Evolutionary conservation across 2,113 vertebrate genomes (phyloP), one percentile per base, ranked within the genome.

Genomic region (Bufo gargarizans): DNA sequence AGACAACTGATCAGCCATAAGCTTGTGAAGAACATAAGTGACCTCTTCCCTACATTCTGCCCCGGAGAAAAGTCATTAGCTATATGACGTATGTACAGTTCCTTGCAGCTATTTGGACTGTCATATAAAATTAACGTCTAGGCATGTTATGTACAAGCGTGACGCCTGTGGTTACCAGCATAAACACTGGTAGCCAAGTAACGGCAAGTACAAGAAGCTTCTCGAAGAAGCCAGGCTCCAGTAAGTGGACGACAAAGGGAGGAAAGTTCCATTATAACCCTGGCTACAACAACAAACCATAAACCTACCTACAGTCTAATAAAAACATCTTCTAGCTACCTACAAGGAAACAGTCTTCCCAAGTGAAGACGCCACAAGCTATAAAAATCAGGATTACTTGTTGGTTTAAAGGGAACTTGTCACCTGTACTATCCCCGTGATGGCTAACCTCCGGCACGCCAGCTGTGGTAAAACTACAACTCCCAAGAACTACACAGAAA

Each of bases 101-200:
- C 33, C n/a, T 71, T 80, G 69, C 7, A 14, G 67, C 47, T 22
- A 71, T 67, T 72, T 81, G 49, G 12, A 20, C 22, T 55, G 58
- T 19, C 77, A 69, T 69, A 63, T 63, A 80, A 65, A 56, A 67
- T 45, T 11, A 59, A 59, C 3, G 13, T 72, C 77, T 59, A 9
- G 12, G 49, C 16, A 13, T 45, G 20, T 47, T 9, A 87, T 71
- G 55, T 50, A 61, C 12, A 76, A 13, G 43, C 2, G n/a, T 22
- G 58, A 86, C 56, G 86, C 45, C 65, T 20, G 16, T 9, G 59
- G 63, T 19, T 74, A 56, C 77, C 4, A 61, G 81, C 33, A 81
- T 58, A 86, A 88, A 82, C 67, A 88, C 17, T 43, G 17, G 86
- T 88, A 82, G 22, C 86, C 50, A 74, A 61, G 86, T 71, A 88